Evolutionary conservation across 2,888 invertebrate species (phyloP), one percentile per base, ranked within the genome.

Genomic region (Crocallis elinguaria): DNA sequence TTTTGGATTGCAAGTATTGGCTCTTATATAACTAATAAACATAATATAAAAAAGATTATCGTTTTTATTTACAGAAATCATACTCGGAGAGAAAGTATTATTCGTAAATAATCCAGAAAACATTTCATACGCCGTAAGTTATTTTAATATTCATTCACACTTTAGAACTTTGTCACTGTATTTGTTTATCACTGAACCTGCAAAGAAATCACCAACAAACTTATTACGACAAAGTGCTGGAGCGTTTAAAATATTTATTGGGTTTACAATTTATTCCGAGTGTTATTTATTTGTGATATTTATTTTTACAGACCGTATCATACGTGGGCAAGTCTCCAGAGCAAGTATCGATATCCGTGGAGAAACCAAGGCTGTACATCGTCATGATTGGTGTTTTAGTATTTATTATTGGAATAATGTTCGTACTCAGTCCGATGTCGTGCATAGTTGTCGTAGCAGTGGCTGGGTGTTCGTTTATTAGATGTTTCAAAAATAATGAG

Each of bases 61-160:
- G 6, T 32, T 38, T 55, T 49, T 54, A 17, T 67, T 84, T 79
- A 11, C 87, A 89, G 89, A 89, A 65, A 77, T 62, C 35, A 75
- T 89, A 65, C 74, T 89, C 0, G 89, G 88, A 2, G 87, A 86
- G 55, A 87, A 87, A 71, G 76, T 87, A 41, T 58, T 89, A 25
- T 71, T 75, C 23, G 77, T 88, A 9, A 77, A 79, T 19, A 86
- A 86, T 58, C 73, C 78, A 27, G 77, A 83, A 14, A 79, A 76
- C 30, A 69, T 87, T 57, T 78, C 78, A 44, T 86, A 82, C 46
- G 80, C 82, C 53, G 88, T 87, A 69, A 84, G 85, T 52, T 53
- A 21, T 57, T 54, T 29, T 16, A 51, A 30, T 21, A 8, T 17
- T 41, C 43, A 53, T 55, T 19, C 11, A 5, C 37, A 13, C 19